A percentile compares a stretch with the other conserved stretches of the same genome.
phyloP scores from a whole-genome alignment of 2,888 invertebrate species.

The Homarus gammarus region DNA sequence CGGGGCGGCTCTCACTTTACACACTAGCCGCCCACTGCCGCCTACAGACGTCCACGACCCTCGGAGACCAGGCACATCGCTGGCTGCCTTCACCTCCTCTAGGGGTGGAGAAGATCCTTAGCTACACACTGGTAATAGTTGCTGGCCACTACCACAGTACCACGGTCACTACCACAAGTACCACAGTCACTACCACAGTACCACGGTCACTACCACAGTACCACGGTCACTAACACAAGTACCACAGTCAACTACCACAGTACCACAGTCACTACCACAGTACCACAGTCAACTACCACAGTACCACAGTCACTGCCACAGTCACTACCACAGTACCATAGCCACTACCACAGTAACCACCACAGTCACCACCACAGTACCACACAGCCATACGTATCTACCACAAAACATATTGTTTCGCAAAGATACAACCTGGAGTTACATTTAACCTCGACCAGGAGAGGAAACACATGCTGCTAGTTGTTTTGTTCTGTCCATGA shows the following conservation, averaged over 20 bases:
- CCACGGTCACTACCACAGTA: not conserved
- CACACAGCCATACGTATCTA: too few species aligned
- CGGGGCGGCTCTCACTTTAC: slow-evolving; percentile 89
- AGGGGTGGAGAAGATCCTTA: not conserved
- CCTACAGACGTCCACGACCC: slow-evolving; percentile 71
- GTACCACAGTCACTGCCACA: too few species aligned
- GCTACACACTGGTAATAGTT: not conserved
- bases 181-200: not conserved
- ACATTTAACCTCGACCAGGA: too few species aligned
- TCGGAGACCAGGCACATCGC: not conserved
- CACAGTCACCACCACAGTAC: too few species aligned
- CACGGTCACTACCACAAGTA: not conserved
- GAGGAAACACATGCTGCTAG: too few species aligned
- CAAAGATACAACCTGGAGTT: too few species aligned
- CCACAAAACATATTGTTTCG: too few species aligned
- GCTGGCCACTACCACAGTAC: not conserved
- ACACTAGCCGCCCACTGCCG: slow-evolving; percentile 80
- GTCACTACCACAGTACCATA: too few species aligned
- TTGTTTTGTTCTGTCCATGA: too few species aligned
- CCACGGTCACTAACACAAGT: not conserved
- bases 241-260: not conserved
- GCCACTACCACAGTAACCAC: too few species aligned
- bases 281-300: not conserved
- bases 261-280: not conserved
- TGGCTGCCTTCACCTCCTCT: not conserved